These are phyloP conservation scores for Mythimna loreyi DNA, from an alignment of 2,888 invertebrate species.

Conservation along the genomic window DNA sequence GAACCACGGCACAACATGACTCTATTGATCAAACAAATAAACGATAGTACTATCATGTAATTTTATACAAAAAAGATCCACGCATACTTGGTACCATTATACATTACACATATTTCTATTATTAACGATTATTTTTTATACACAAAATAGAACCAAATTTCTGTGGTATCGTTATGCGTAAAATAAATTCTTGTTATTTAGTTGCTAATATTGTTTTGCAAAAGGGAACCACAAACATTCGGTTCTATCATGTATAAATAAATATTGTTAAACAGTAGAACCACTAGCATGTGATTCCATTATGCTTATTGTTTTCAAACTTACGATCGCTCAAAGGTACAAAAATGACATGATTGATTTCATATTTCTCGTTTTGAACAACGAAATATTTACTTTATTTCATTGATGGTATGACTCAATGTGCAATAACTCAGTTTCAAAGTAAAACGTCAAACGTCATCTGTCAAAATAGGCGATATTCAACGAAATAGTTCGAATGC, in stretches of 20 bases:
- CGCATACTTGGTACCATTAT: constrained; percentile 1
- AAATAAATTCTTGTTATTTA: constrained; percentile 3
- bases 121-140: constrained; percentile 1
- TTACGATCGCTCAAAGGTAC: constrained; percentile 23
- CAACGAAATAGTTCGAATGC: constrained; percentile 40
- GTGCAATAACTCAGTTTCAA: constrained; percentile 1
- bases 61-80: constrained; percentile 7
- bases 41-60: not conserved
- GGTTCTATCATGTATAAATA: constrained; percentile 50
- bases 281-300: constrained; percentile 42
- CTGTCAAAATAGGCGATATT: constrained; percentile 21
- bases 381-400: constrained; percentile 5
- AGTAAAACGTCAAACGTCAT: not conserved
- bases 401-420: not conserved
- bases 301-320: constrained; percentile 35
- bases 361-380: not conserved
- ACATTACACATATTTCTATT: constrained; percentile 9
- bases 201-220: not conserved
- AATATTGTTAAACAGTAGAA: constrained; percentile 40
- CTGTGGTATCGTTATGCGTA: constrained; percentile 8
- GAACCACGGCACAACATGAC: not conserved
- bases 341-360: not conserved
- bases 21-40: constrained; percentile 5
- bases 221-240: constrained; percentile 20
- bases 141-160: not conserved